Conservation (phyloP, 2,888 invertebrate species). For the Hypolimnas misippus region DNA sequence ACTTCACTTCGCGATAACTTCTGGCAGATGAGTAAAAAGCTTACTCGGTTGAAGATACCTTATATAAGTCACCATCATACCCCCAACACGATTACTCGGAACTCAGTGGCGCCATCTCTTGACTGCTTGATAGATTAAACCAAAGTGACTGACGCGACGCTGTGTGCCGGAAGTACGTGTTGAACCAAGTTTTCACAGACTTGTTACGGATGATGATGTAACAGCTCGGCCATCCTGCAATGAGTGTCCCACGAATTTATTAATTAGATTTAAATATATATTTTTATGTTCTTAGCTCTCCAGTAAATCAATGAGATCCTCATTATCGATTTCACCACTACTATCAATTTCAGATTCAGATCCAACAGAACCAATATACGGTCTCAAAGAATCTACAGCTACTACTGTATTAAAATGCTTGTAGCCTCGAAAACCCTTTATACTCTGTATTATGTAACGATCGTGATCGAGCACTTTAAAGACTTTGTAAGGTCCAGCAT, state of each 20-base stretch:
- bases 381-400: conserved; percentile 39
- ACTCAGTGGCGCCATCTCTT: no score
- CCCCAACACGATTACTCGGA: no score
- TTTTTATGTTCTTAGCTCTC: conserved; percentile 36
- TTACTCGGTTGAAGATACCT: no score
- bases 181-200: no score
- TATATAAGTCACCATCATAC: no score
- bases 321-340: conserved; percentile 45
- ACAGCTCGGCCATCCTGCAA: conserved; percentile 42
- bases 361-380: conserved; percentile 33
- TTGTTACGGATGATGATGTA: no score
- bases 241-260: conserved; percentile 36
- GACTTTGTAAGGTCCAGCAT: conserved; percentile 46
- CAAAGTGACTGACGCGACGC: no score
- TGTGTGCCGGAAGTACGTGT: no score
- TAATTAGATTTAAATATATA: conserved; percentile 13
- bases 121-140: no score
- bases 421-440: conserved; percentile 37
- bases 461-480: conserved; percentile 45
- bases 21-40: no score
- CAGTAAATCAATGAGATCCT: conserved; percentile 41
- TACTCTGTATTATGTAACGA: conserved; percentile 42
- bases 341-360: conserved; percentile 33
- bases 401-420: conserved; percentile 42
- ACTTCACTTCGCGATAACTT: no score